Conservation (phyloP, 2,888 invertebrate genomes). For the Trissonchulus latispiculum region DNA sequence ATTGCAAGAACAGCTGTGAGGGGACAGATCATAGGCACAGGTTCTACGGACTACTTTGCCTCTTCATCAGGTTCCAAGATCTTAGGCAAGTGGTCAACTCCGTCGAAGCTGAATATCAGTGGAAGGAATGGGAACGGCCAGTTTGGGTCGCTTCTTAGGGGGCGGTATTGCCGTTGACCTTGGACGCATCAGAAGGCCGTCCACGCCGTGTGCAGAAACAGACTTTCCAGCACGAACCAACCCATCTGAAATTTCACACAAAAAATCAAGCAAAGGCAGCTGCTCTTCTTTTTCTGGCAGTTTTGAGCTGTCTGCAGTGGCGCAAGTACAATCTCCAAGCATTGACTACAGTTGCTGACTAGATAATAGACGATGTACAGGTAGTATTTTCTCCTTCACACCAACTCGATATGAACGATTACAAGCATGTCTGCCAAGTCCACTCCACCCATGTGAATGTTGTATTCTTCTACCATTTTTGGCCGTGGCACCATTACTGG, state of each 20-base stretch:
- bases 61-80: background rate
- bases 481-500: background rate
- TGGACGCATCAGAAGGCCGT: background rate
- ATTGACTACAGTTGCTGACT: background rate
- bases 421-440: background rate
- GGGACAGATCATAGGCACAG: too few relatives aligned
- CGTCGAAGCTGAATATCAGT: background rate
- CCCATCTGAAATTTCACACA: background rate
- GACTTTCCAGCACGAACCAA: background rate
- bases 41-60: too few relatives aligned
- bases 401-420: background rate
- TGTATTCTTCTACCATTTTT: background rate
- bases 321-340: background rate
- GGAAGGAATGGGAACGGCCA: too few relatives aligned
- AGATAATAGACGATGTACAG: background rate
- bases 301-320: background rate
- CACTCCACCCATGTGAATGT: background rate
- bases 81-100: background rate
- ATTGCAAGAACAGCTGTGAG: too few relatives aligned
- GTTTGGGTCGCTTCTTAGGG: too few relatives aligned
- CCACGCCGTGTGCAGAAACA: background rate
- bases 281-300: background rate
- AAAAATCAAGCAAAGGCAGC: background rate
- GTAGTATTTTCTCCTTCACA: background rate
- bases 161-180: too few relatives aligned